Conservation (phyloP, 2,113 vertebrate species). For the Hemiprocne comata region DNA sequence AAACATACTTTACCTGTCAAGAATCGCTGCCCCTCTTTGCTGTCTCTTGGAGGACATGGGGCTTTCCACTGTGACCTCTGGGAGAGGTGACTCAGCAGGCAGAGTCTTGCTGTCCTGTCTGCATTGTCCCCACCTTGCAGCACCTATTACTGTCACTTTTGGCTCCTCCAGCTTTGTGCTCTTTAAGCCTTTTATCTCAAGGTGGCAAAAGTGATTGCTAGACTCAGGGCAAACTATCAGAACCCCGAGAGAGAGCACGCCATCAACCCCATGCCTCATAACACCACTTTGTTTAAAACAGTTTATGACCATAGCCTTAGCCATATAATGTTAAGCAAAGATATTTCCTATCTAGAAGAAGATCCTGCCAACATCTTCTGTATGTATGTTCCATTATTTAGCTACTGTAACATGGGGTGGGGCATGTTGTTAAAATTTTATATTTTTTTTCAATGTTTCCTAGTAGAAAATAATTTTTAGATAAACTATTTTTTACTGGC, state of each 20-base stretch:
- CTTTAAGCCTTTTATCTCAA: background rate
- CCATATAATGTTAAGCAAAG: background rate
- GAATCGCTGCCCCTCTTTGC: background rate
- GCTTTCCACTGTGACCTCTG: background rate
- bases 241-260: background rate
- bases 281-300: background rate
- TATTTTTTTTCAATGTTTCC: background rate
- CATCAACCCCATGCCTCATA: background rate
- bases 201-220: background rate
- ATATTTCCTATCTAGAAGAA: background rate
- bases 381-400: background rate
- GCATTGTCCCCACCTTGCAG: background rate
- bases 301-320: background rate
- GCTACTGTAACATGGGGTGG: background rate
- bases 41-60: background rate
- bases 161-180: background rate
- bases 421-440: slow-evolving; percentile 10
- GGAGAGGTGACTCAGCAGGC: background rate
- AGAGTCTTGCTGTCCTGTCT: background rate
- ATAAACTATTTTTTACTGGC: slow-evolving; percentile 49
- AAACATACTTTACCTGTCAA: background rate
- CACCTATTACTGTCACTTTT: background rate
- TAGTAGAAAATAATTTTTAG: slow-evolving; percentile 32
- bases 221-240: background rate
- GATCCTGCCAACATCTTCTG: background rate